Conservation (phyloP, 2,888 invertebrate species). For the Acronicta alni region DNA sequence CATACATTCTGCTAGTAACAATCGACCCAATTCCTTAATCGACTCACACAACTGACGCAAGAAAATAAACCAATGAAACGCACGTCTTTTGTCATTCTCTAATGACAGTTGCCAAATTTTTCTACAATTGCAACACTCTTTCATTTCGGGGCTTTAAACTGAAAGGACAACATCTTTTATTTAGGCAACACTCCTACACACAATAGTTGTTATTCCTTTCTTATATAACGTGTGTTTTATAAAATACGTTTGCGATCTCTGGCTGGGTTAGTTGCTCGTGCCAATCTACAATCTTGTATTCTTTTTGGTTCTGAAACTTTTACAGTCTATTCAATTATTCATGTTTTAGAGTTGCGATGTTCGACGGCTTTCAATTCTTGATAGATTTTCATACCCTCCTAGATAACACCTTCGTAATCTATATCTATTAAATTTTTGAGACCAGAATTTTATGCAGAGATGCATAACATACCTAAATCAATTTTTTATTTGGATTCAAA, state of each 20-base stretch:
- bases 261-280: too few species aligned
- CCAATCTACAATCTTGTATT: neutral
- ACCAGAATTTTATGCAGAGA: too few species aligned
- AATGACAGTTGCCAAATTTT: slow-evolving; percentile 17
- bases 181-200: neutral
- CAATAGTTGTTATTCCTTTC: neutral
- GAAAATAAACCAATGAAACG: slow-evolving; percentile 21
- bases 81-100: slow-evolving; percentile 32
- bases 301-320: neutral
- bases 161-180: slow-evolving; percentile 9
- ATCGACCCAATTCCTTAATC: slow-evolving; percentile 22
- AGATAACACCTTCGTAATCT: too few species aligned
- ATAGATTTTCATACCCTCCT: too few species aligned
- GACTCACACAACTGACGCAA: slow-evolving; percentile 26
- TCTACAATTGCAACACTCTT: slow-evolving; percentile 17
- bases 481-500: too few species aligned
- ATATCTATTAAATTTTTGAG: too few species aligned
- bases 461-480: too few species aligned
- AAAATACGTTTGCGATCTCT: neutral
- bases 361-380: too few species aligned
- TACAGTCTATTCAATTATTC: too few species aligned
- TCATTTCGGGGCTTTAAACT: neutral
- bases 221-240: neutral
- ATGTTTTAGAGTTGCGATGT: too few species aligned
- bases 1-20: slow-evolving; percentile 28